Evolutionary conservation across 2,113 vertebrate species (phyloP).

Genomic region (Pycnonotus jocosus): DNA sequence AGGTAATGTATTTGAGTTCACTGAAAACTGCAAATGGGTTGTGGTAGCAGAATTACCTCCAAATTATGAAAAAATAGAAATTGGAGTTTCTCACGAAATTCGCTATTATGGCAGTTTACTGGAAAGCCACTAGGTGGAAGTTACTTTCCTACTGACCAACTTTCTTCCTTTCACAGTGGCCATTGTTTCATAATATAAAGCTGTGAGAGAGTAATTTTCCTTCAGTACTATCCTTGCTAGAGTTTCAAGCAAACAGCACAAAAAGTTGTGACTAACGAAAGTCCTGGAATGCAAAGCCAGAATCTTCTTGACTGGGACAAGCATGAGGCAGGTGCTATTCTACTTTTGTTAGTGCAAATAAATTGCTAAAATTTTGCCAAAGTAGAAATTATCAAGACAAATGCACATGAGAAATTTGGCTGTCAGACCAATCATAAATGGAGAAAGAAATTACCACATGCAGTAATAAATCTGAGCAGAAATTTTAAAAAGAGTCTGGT

Average conservation of each 20-base stretch:
- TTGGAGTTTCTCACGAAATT: not conserved
- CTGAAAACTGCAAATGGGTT: not conserved
- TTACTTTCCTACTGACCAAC: slow-evolving; percentile 37
- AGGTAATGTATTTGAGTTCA: not conserved
- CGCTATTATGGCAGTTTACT: slow-evolving; percentile 18
- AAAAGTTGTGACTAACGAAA: not conserved
- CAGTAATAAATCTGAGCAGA: not conserved
- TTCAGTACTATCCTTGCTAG: not conserved
- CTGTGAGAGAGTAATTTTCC: not conserved
- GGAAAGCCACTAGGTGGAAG: slow-evolving; percentile 60
- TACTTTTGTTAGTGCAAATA: not conserved
- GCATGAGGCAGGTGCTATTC: not conserved
- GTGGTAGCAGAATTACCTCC: not conserved
- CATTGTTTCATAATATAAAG: not conserved
- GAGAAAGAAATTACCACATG: not conserved
- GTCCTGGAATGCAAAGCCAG: not conserved
- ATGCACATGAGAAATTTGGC: not conserved
- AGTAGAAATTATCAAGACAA: not conserved
- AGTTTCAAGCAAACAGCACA: not conserved
- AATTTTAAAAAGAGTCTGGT: not conserved
- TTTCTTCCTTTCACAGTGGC: not conserved
- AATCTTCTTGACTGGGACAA: not conserved
- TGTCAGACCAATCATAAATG: not conserved
- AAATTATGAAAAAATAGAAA: not conserved
- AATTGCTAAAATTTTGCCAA: not conserved